phyloP scores from a whole-genome alignment of 2,888 invertebrate species.

The Lasioglossum pauxillum region DNA sequence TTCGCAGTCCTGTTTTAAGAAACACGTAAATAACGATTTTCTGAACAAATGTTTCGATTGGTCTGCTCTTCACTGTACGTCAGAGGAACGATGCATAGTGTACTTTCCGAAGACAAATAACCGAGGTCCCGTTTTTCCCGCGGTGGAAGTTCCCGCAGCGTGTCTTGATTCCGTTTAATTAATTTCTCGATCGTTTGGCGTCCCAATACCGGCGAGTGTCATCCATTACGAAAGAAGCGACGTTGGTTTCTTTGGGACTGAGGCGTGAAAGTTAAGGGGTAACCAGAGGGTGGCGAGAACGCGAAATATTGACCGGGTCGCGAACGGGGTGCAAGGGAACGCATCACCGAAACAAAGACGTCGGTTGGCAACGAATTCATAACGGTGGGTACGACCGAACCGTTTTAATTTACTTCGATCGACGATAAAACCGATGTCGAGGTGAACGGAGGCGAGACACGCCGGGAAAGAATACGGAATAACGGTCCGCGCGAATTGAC shows the following conservation, averaged over 20 bases:
- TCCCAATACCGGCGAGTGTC: slow-evolving; percentile 37
- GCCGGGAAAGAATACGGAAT: too few species aligned
- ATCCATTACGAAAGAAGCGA: slow-evolving; percentile 27
- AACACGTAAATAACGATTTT: neutral
- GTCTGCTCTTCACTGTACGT: neutral
- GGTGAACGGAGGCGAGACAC: slow-evolving; percentile 34
- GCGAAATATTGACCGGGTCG: slow-evolving; percentile 11
- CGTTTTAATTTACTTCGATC: slow-evolving; percentile 68
- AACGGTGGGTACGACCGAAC: slow-evolving; percentile 33
- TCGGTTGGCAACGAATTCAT: slow-evolving; percentile 33
- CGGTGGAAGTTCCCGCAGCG: neutral
- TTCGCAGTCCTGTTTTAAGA: neutral
- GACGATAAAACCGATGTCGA: slow-evolving; percentile 53
- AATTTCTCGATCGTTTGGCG: slow-evolving; percentile 48
- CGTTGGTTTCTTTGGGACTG: slow-evolving; percentile 42
- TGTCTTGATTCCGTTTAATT: slow-evolving; percentile 56
- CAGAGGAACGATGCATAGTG: neutral
- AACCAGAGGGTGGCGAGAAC: neutral
- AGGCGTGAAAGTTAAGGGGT: slow-evolving; percentile 21
- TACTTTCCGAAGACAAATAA: slow-evolving; percentile 21
- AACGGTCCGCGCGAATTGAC: slow-evolving; percentile 31
- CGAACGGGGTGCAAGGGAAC: neutral
- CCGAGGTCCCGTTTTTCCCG: neutral
- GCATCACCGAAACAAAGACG: slow-evolving; percentile 37
- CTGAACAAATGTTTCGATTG: neutral